Evolutionary conservation across 2,888 invertebrate genomes (phyloP).

Genomic region (Alloplasta piceator): DNA sequence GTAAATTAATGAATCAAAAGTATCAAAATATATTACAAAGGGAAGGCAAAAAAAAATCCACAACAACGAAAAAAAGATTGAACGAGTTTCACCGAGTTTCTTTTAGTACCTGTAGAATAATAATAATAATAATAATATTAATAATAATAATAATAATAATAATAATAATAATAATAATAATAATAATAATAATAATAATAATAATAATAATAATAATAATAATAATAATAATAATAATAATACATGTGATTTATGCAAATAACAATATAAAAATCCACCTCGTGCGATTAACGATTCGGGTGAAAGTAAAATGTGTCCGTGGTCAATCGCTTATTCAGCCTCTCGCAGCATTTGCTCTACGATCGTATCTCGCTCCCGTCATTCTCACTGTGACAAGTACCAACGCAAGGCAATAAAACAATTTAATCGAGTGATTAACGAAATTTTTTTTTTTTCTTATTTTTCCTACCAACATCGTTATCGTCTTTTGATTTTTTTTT

Average conservation of each 20-base stretch:
- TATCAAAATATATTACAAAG: too few relatives aligned
- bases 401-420: slow-evolving; percentile 19
- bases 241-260: neutral
- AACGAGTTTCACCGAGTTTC: neutral
- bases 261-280: slow-evolving; percentile 21
- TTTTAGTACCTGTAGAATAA: too few relatives aligned
- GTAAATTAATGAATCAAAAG: slow-evolving; percentile 39
- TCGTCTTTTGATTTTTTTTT: too few relatives aligned
- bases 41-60: too few relatives aligned
- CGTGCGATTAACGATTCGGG: slow-evolving; percentile 51
- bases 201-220: slow-evolving; percentile 3
- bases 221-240: neutral
- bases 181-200: slow-evolving; percentile 5
- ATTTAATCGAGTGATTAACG: slow-evolving; percentile 40
- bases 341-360: slow-evolving; percentile 21
- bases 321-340: slow-evolving; percentile 39
- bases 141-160: too few relatives aligned
- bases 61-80: neutral
- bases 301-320: slow-evolving; percentile 57
- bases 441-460: too few relatives aligned
- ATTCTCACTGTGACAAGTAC: slow-evolving; percentile 46
- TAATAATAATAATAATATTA: too few relatives aligned
- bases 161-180: too few relatives aligned
- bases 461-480: too few relatives aligned
- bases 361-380: slow-evolving; percentile 48